Evolutionary conservation across 2,888 invertebrate species (phyloP), one percentile per base, ranked within the genome.

Genomic region (Dasysyrphus tricinctus): DNA sequence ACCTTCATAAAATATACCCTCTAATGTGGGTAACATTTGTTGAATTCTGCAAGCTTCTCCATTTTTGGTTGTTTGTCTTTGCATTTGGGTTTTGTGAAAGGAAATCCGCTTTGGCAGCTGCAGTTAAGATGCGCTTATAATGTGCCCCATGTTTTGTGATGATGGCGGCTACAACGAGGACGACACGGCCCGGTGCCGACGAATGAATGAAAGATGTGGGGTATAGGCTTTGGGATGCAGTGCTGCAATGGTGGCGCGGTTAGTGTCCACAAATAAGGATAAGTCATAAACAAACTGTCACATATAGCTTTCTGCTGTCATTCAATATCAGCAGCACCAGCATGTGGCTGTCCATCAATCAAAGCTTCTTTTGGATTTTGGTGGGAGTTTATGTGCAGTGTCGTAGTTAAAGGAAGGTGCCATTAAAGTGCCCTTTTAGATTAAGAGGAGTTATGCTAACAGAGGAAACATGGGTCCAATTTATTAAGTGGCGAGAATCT

Each of bases 221-320:
- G 34, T n/a, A 14, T n/a, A 44, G 14, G 16, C 14, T 9, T 29
- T 3, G 12, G 6, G 4, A 63, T 24, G 1, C 19, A 54, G 32
- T n/a, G n/a, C 1, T 29, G 63, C 24, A 32, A 63, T 54, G 34
- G 75, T 19, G 34, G 37, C 32, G 59, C 39, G 59, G 59, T 39
- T 42, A 49, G 29, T 59, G 14, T 29, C 44, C 61, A 42, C 61
- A 59, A 69, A 42, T 51, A 59, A 59, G 39, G 69, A 70, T 54
- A 44, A 63, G 69, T 78, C 78, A 78, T 78, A 72, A 51, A 56
- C 78, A 78, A 78, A 72, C 70, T 54, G 78, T 56, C 70, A 44
- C 54, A 70, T 70, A 78, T 61, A 54, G 42, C 70, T 78, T 54
- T 70, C 51, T 42, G 16, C 59, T 70, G 63, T 72, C 78, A 78